Evolutionary conservation across 2,888 invertebrate genomes (phyloP), one percentile per base, ranked within the genome.

Genomic region (Mesorhabditis sp.): DNA sequence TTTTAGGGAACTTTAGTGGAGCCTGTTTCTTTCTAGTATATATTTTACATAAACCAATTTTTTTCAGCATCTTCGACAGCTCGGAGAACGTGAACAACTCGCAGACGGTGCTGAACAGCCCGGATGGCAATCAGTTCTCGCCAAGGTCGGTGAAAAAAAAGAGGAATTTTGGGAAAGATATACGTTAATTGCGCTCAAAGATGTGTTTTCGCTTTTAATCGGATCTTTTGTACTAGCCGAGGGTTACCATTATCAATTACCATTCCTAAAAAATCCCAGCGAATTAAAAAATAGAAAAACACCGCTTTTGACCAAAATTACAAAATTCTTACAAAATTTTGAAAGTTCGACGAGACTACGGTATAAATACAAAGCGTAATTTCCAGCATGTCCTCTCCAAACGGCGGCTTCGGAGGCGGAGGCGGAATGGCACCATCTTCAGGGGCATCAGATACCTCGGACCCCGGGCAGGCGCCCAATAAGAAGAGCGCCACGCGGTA

Each of bases 11-110:
- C 63, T 62, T 62, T 44, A 63, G 62, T 15, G 62, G 64, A 50
- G 65, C 62, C 67, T 10, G 15, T 43, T n/a, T 58, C 4, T 43
- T 43, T 41, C 13, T 45, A 4, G n/a, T 65, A 68, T 44, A 42
- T 63, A 62, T 44, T 50, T 15, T n/a, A 2, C 58, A 15, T 58
- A n/a, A 43, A 62, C n/a, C 62, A 10, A 63, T 13, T 10, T 64
- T 6, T 72, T 79, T 64, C 73, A 79, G 78, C 67, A 65, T 78
- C 28, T 79, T 72, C 69, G 79, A 76, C 43, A 77, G 77, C 70
- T 68, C 64, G 58, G 79, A 79, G 64, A 74, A 78, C 63, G 66
- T 75, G 68, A 70, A 71, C 62, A 72, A 73, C 28, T 75, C 76
- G 4, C 71, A 68, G 7, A 74, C 71, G 4, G 66, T 76, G 62